Evolutionary conservation across 2,888 invertebrate genomes (phyloP).

Genomic region (Tenthredo amoena): DNA sequence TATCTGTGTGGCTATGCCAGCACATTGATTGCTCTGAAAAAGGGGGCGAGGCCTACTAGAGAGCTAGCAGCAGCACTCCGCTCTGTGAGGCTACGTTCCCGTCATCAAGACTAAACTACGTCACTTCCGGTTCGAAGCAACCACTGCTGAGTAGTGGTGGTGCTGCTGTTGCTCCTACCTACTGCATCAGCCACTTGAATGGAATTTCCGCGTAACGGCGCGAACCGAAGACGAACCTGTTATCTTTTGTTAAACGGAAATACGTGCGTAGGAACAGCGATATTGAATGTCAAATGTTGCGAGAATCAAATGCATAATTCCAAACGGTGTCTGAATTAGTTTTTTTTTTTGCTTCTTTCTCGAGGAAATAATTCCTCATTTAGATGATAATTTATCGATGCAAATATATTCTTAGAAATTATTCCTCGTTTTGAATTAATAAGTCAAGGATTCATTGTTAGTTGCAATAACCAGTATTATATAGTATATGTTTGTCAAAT

Average conservation of each 20-base stretch:
- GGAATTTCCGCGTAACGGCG: slow-evolving; percentile 47
- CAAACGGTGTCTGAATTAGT: background rate
- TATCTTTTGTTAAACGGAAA: slow-evolving; percentile 13
- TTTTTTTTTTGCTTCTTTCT: background rate
- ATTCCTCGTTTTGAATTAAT: background rate
- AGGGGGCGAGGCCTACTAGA: slow-evolving; percentile 63
- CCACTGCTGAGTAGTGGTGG: background rate
- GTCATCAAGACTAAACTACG: slow-evolving; percentile 38
- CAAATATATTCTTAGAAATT: background rate
- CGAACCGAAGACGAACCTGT: slow-evolving; percentile 11
- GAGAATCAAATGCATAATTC: background rate
- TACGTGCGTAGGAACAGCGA: background rate
- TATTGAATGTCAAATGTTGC: background rate
- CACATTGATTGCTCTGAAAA: slow-evolving; percentile 63
- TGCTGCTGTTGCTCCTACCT: background rate
- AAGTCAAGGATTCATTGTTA: background rate
- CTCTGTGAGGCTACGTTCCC: slow-evolving; percentile 37
- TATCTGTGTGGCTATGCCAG: slow-evolving; percentile 63
- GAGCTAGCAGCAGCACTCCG: background rate
- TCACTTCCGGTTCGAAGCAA: slow-evolving; percentile 42
- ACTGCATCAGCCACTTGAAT: slow-evolving; percentile 34
- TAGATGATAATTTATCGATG: background rate
- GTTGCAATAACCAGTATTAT: slow-evolving; percentile 11
- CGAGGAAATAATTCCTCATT: background rate
- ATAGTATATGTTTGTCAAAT: background rate